Evolutionary conservation across 2,113 vertebrate species (phyloP), one percentile per base, ranked within the genome.

Genomic region (Gavia stellata): DNA sequence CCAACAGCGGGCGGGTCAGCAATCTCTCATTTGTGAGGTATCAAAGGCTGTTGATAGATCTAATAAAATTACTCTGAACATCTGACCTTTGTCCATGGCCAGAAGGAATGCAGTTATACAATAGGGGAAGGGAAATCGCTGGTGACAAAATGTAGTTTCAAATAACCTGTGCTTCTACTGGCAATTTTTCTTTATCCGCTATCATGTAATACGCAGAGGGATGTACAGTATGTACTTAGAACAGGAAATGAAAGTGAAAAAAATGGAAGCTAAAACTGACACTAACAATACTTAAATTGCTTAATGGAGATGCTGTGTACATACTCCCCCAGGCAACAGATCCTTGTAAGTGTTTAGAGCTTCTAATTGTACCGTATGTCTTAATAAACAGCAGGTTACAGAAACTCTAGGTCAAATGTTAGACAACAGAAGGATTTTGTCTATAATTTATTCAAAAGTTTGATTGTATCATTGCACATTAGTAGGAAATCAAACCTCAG

Each of bases 401-500:
- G 93, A 96, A 90, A 95, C 88, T 84, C 87, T 88, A 73, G 94
- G 95, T 97, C 94, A 97, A 92, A 97, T 96, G 95, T 91, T 92
- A 96, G 59, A 91, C 91, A 96, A 88, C 96, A 96, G 71, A 94
- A 94, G 79, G 66, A 62, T 95, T 96, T 94, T 92, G 55, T 74
- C 88, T 88, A 85, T 95, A 93, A 97, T 97, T 97, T 97, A 96
- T 97, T 96, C 90, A 93, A 93, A 95, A 95, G 67, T 96, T 94
- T 91, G 81, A 87, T 91, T 96, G 75, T 92, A 85, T 85, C 70
- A 23, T 80, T 84, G 72, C 40, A 91, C 29, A 40, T 92, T 88
- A 85, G 29, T 53, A 91, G 65, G 28, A 92, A 96, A 70, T 62
- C 68, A 80, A 93, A 85, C 20, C 77, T 94, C 38, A 73, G 63